A percentile compares a stretch with the other conserved stretches of the same genome.
Evolutionary conservation across 2,113 vertebrate species (phyloP).

Genomic region (Misgurnus mizolepis): DNA sequence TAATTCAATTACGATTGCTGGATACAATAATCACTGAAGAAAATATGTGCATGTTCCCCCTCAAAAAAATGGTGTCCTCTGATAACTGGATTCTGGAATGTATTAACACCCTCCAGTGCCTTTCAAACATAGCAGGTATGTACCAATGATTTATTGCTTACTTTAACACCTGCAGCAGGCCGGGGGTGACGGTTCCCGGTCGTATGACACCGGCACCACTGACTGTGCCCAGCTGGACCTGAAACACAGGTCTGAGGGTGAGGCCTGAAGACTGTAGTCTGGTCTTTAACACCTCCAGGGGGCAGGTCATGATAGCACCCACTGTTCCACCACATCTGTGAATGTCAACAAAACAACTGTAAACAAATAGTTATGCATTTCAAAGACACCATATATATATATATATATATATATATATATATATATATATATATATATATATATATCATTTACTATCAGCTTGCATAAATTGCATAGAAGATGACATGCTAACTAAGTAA

Average conservation of each 20-base stretch:
- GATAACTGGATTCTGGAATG: no score
- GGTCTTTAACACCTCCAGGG: slow-evolving; percentile 94
- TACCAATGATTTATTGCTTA: slow-evolving; percentile 66
- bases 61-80: no score
- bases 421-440: no score
- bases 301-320: slow-evolving; percentile 93
- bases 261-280: slow-evolving; percentile 90
- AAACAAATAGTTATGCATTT: background rate
- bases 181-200: slow-evolving; percentile 84
- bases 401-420: no score
- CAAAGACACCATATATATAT: no score
- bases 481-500: no score
- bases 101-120: no score
- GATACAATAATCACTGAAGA: no score
- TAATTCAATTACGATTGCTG: no score
- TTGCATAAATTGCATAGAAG: no score
- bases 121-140: background rate
- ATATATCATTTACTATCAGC: no score
- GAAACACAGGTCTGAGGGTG: slow-evolving; percentile 84
- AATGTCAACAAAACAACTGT: slow-evolving; percentile 29
- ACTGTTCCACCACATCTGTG: slow-evolving; percentile 93
- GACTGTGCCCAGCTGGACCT: slow-evolving; percentile 91
- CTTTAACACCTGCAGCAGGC: slow-evolving; percentile 89
- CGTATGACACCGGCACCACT: slow-evolving; percentile 87
- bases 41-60: no score